A percentile compares a stretch with the other conserved stretches of the same genome.
Evolutionary conservation across 1,140 invertebrate species (phyloP).

Genomic region (Penaeus chinensis): DNA sequence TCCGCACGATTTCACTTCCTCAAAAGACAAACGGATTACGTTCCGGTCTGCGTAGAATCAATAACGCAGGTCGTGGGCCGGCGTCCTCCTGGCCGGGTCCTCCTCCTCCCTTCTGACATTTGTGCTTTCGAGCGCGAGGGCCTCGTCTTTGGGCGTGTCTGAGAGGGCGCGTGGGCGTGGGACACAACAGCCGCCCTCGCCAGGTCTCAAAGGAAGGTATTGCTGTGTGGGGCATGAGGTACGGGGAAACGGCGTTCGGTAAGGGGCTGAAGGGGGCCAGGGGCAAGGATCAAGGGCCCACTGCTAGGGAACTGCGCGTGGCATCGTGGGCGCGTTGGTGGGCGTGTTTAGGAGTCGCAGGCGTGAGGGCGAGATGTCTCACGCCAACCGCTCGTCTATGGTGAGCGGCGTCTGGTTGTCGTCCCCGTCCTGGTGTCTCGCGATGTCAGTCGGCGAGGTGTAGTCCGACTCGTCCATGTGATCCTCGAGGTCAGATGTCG

Average conservation of each 20-base stretch:
- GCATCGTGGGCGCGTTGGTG: not conserved
- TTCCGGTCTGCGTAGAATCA: too few relatives aligned
- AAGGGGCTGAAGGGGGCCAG: not conserved
- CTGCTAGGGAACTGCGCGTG: not conserved
- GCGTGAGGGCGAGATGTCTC: conserved; percentile 11
- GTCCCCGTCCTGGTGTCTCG: conserved; percentile 38
- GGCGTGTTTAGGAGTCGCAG: not conserved
- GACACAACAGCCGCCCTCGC: not conserved
- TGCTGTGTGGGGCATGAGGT: not conserved
- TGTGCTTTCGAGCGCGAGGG: too few relatives aligned
- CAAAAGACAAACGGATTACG: too few relatives aligned
- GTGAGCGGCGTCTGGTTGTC: conserved; percentile 45
- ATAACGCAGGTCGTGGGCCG: too few relatives aligned
- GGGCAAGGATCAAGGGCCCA: not conserved
- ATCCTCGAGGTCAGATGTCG: conserved; percentile 62
- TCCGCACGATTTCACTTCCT: too few relatives aligned
- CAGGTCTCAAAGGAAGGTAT: conserved; percentile 5
- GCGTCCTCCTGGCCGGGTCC: too few relatives aligned
- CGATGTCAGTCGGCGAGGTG: conserved; percentile 51
- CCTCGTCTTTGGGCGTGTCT: not conserved
- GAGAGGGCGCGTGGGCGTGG: conserved; percentile 21
- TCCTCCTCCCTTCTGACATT: too few relatives aligned
- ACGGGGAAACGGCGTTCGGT: too few relatives aligned
- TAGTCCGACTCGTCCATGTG: conserved; percentile 60
- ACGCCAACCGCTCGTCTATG: conserved; percentile 57